phyloP scores from a whole-genome alignment of 2,113 vertebrate genomes.

The Sinosuthora webbiana region DNA sequence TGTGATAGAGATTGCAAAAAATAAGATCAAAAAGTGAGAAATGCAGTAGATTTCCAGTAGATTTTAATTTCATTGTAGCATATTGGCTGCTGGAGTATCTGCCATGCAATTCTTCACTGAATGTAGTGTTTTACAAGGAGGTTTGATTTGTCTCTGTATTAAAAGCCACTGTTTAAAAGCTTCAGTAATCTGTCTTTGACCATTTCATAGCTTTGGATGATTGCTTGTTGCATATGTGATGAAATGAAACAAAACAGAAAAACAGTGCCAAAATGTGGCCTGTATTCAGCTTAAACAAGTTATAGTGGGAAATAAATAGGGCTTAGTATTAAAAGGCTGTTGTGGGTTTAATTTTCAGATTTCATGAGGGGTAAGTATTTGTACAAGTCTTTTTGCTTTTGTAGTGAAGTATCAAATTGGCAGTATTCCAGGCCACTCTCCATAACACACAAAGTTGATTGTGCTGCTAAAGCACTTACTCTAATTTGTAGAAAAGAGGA shows the following conservation, averaged over 20 bases:
- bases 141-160: not conserved
- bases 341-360: slow-evolving; percentile 30
- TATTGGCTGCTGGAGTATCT: not conserved
- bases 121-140: not conserved
- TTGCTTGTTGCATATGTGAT: not conserved
- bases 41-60: not conserved
- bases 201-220: not conserved
- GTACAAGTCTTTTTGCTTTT: not conserved
- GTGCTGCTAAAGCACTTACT: not conserved
- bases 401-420: not conserved
- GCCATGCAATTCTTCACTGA: not conserved
- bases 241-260: slow-evolving; percentile 18
- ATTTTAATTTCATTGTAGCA: not conserved
- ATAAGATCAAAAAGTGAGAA: not conserved
- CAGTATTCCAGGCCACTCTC: not conserved
- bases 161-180: slow-evolving; percentile 12
- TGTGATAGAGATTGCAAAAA: not conserved
- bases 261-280: not conserved
- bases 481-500: not conserved
- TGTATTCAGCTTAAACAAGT: not conserved
- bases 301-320: slow-evolving; percentile 19
- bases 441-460: not conserved
- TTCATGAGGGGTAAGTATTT: slow-evolving; percentile 15
- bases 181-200: not conserved
- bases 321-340: slow-evolving; percentile 11